phyloP scores from a whole-genome alignment of 2,888 invertebrate genomes.

The Machimus rusticus region DNA sequence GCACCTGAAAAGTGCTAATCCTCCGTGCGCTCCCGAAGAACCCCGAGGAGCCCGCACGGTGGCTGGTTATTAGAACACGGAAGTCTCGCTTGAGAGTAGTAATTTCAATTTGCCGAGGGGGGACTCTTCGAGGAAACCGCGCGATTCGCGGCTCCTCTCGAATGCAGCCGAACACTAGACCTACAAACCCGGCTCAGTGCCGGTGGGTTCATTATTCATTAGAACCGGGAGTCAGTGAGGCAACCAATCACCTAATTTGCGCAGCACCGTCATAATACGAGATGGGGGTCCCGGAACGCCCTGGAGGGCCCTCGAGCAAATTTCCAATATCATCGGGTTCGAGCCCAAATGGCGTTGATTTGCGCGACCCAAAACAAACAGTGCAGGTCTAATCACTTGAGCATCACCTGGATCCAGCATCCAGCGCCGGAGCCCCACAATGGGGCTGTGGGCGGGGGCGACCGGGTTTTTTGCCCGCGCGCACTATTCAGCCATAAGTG shows the following conservation, averaged over 20 bases:
- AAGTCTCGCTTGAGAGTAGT: conserved; percentile 21
- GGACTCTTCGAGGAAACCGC: conserved; percentile 5
- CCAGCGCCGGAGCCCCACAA: neutral
- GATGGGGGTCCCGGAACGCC: neutral
- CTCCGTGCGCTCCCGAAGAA: neutral
- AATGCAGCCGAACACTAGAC: neutral
- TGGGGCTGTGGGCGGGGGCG: neutral
- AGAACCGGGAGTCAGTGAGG: neutral
- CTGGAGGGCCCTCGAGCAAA: neutral
- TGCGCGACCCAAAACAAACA: conserved; percentile 20
- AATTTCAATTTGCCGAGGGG: neutral
- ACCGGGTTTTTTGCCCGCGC: neutral
- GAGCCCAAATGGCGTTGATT: neutral
- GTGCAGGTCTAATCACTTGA: conserved; percentile 27
- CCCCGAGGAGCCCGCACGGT: neutral
- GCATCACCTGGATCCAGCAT: conserved; percentile 33
- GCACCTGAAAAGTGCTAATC: conserved; percentile 33
- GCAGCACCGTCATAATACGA: neutral
- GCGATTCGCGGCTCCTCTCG: neutral
- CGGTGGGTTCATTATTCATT: conserved; percentile 23
- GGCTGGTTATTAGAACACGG: conserved; percentile 31
- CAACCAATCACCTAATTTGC: conserved; percentile 37
- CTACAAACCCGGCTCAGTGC: neutral
- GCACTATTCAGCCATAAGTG: conserved; percentile 26
- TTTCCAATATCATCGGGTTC: conserved; percentile 3